Conservation (phyloP, 2,797 vertebrate genomes). For the Ctenopoma multispine region DNA sequence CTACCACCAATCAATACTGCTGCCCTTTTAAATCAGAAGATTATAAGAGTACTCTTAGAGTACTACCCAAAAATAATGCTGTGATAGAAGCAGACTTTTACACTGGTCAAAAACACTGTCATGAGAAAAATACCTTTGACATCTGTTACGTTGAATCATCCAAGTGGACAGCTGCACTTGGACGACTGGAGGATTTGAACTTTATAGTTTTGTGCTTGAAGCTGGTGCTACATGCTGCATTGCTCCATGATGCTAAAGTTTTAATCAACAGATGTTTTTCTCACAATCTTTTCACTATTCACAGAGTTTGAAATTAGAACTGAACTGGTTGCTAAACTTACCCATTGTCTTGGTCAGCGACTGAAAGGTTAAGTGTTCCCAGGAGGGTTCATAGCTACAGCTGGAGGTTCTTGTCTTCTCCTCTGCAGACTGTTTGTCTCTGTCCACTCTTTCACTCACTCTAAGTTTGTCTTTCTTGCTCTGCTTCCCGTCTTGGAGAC, state of each 20-base stretch:
- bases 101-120: slow-evolving; percentile 28
- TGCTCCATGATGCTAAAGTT: neutral
- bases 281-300: slow-evolving; percentile 4
- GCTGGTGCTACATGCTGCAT: slow-evolving; percentile 1
- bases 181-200: neutral
- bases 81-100: slow-evolving; percentile 23
- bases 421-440: slow-evolving; percentile 28
- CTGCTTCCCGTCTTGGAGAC: slow-evolving; percentile 40
- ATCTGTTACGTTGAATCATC: neutral
- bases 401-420: slow-evolving; percentile 32
- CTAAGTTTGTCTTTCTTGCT: slow-evolving; percentile 32
- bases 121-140: slow-evolving; percentile 18
- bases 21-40: slow-evolving; percentile 8
- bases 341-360: slow-evolving; percentile 54
- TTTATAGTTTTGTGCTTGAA: neutral
- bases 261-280: slow-evolving; percentile 3
- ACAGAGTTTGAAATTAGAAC: slow-evolving; percentile 22
- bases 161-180: slow-evolving; percentile 3
- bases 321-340: slow-evolving; percentile 70
- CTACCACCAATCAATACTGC: slow-evolving; percentile 6
- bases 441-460: slow-evolving; percentile 37
- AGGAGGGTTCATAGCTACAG: slow-evolving; percentile 60
- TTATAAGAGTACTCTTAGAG: slow-evolving; percentile 16
- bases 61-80: neutral
- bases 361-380: slow-evolving; percentile 67